Percentiles rank a stretch among this genome's conserved stretches.
phyloP scores from a whole-genome alignment of 1,140 invertebrate genomes.

The Cyrtorhinus lividipennis region DNA sequence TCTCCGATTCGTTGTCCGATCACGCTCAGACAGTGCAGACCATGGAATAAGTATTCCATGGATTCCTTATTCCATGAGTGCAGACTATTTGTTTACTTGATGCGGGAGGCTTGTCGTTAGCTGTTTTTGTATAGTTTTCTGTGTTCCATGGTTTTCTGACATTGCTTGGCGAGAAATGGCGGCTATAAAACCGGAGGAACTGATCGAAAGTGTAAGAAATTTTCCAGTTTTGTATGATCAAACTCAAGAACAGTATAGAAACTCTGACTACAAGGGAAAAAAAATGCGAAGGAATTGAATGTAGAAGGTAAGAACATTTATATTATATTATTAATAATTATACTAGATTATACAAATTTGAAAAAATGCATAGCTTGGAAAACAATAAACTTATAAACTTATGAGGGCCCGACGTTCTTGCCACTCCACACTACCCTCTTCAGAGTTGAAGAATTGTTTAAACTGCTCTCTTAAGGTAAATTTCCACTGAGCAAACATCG shows the following conservation, averaged over 20 bases:
- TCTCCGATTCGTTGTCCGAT: too few species aligned
- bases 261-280: slow-evolving; percentile 5
- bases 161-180: too few species aligned
- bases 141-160: too few species aligned
- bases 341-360: neutral
- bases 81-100: too few species aligned
- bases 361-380: neutral
- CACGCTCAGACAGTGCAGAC: too few species aligned
- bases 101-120: too few species aligned
- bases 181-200: neutral
- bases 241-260: neutral
- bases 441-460: neutral
- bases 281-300: neutral
- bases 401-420: neutral
- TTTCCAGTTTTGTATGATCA: neutral
- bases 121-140: too few species aligned
- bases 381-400: neutral
- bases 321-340: too few species aligned
- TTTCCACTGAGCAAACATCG: too few species aligned
- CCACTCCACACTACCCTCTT: neutral
- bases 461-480: neutral
- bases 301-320: neutral
- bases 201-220: neutral
- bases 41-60: too few species aligned
- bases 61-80: too few species aligned